These are phyloP conservation scores for Pantherophis vulpinus DNA, from an alignment of 2,797 vertebrate species.

Conservation along the genomic window DNA sequence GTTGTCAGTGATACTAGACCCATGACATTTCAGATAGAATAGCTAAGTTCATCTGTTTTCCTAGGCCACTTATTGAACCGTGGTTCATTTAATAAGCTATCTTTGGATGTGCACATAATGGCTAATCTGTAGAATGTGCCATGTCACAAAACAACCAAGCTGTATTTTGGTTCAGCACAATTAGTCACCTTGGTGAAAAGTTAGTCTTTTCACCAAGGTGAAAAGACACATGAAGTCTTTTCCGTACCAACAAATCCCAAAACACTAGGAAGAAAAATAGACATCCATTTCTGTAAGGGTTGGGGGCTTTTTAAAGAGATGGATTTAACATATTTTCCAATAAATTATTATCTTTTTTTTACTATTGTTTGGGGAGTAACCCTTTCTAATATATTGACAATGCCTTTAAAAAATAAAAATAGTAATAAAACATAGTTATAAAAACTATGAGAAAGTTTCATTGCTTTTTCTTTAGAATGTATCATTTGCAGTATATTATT, in stretches of 20 bases:
- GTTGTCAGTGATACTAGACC: neutral
- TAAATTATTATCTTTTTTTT: constrained; percentile 25
- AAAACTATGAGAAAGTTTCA: constrained; percentile 58
- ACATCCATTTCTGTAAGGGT: neutral
- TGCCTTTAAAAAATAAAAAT: constrained; percentile 47
- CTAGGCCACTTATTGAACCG: neutral
- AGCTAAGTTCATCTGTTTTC: neutral
- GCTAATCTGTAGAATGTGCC: neutral
- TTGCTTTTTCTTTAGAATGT: constrained; percentile 34
- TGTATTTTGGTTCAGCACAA: neutral
- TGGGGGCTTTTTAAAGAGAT: constrained; percentile 2
- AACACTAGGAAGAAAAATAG: neutral
- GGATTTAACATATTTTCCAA: constrained; percentile 24
- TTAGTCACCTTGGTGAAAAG: neutral
- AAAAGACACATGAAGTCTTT: neutral
- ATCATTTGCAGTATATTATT: too few relatives aligned
- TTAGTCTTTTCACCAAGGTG: too few relatives aligned
- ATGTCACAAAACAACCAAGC: neutral
- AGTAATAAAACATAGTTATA: constrained; percentile 64
- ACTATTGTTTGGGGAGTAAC: constrained; percentile 37
- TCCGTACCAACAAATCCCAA: neutral
- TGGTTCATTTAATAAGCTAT: neutral
- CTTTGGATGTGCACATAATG: neutral
- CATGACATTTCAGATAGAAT: neutral
- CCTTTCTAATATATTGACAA: constrained; percentile 60